These are phyloP conservation scores for Oeneis ivallda DNA, from an alignment of 2,888 invertebrate genomes.

Conservation along the genomic window DNA sequence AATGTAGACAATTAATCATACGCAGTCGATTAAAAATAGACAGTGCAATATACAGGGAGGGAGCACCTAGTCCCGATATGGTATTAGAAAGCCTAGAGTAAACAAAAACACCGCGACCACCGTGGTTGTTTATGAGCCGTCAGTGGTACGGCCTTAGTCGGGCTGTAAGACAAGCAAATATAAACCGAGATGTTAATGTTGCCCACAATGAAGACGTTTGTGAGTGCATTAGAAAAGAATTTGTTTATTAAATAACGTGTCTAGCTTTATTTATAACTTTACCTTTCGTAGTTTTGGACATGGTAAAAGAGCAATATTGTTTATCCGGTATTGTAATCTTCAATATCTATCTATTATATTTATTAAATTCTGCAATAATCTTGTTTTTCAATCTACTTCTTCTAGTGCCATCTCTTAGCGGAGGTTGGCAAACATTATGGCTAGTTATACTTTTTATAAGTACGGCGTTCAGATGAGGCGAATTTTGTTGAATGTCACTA, in stretches of 20 bases:
- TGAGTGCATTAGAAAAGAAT: constrained; percentile 38
- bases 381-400: no score
- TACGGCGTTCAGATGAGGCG: no score
- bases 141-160: neutral
- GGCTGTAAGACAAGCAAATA: constrained; percentile 25
- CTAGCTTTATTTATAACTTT: constrained; percentile 21
- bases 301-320: neutral
- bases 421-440: no score
- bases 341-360: no score
- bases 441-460: no score
- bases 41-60: neutral
- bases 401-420: no score
- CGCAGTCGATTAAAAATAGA: neutral
- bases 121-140: constrained; percentile 28
- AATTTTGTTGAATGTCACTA: no score
- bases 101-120: constrained; percentile 29
- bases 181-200: constrained; percentile 27
- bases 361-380: no score
- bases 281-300: constrained; percentile 5
- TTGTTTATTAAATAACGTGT: constrained; percentile 33
- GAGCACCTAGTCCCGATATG: neutral
- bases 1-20: neutral
- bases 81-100: constrained; percentile 23
- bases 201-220: constrained; percentile 37
- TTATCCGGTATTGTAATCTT: neutral